phyloP scores from a whole-genome alignment of 2,888 invertebrate genomes.

The Drosophila nr. medialis region DNA sequence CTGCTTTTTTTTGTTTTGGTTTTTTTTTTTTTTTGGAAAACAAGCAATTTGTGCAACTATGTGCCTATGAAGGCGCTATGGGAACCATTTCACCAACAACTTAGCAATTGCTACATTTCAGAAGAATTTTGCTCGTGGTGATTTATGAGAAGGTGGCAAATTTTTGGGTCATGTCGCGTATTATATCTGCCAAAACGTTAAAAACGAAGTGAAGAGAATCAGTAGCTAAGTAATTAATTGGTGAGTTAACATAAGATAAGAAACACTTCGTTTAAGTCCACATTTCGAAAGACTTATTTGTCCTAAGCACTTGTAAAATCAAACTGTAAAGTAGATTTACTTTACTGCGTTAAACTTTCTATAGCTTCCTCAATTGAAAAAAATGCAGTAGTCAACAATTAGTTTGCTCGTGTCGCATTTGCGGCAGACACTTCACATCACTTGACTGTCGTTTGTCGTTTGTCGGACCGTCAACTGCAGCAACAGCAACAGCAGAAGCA shows the following conservation, averaged over 20 bases:
- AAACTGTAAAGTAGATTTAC: background rate
- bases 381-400: constrained; percentile 62
- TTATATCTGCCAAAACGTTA: background rate
- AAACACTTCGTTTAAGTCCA: background rate
- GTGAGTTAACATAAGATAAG: background rate
- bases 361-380: constrained; percentile 42
- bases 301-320: background rate
- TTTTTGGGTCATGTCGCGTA: constrained; percentile 45
- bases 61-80: constrained; percentile 64
- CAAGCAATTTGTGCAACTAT: constrained; percentile 73
- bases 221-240: background rate
- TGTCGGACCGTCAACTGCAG: constrained; percentile 50
- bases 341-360: constrained; percentile 22
- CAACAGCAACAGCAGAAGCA: constrained; percentile 24
- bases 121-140: constrained; percentile 46
- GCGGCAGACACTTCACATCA: constrained; percentile 64
- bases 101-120: constrained; percentile 31
- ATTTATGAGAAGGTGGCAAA: constrained; percentile 59
- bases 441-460: constrained; percentile 56
- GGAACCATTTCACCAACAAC: constrained; percentile 70
- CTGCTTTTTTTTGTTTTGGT: constrained; percentile 20
- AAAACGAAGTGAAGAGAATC: background rate
- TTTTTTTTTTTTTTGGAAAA: constrained; percentile 52
- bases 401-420: constrained; percentile 66
- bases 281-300: background rate